Conservation (phyloP, 2,797 vertebrate genomes). For the Mus spretus region DNA sequence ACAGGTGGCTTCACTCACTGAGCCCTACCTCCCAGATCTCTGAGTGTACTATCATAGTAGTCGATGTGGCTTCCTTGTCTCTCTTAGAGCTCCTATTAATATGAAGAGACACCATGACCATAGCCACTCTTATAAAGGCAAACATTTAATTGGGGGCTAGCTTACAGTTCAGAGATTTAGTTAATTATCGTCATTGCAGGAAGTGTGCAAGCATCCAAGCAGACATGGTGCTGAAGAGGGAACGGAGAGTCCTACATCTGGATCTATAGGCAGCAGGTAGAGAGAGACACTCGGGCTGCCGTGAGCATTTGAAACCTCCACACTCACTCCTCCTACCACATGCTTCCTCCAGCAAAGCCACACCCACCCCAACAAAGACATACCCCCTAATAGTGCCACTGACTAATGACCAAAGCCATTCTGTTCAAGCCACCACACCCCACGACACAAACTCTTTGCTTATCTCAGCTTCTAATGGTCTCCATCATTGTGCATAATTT, state of each 20-base stretch:
- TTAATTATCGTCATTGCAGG: not conserved
- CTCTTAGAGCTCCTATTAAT: not conserved
- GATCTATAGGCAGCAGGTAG: not conserved
- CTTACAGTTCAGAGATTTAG: not conserved
- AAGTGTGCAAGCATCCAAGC: not conserved
- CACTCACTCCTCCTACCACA: not conserved
- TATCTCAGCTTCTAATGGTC: slow-evolving; percentile 80
- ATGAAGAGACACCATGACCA: not conserved
- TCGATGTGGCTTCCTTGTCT: slow-evolving; percentile 29
- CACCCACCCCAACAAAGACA: not conserved
- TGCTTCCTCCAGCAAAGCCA: not conserved
- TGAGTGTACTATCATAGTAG: not conserved
- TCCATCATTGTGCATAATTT: slow-evolving; percentile 70
- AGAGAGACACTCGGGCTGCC: not conserved
- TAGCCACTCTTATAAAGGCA: not conserved
- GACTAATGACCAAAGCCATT: not conserved
- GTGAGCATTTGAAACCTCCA: not conserved
- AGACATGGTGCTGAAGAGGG: not conserved
- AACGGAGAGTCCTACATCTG: not conserved
- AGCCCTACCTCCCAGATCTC: not conserved
- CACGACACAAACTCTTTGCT: slow-evolving; percentile 78
- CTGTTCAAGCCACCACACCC: not conserved
- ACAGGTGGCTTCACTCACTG: not conserved
- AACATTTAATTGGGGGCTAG: not conserved
- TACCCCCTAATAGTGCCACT: not conserved